Conservation (phyloP, 2,113 vertebrate species). For the Myiozetetes cayanensis region DNA sequence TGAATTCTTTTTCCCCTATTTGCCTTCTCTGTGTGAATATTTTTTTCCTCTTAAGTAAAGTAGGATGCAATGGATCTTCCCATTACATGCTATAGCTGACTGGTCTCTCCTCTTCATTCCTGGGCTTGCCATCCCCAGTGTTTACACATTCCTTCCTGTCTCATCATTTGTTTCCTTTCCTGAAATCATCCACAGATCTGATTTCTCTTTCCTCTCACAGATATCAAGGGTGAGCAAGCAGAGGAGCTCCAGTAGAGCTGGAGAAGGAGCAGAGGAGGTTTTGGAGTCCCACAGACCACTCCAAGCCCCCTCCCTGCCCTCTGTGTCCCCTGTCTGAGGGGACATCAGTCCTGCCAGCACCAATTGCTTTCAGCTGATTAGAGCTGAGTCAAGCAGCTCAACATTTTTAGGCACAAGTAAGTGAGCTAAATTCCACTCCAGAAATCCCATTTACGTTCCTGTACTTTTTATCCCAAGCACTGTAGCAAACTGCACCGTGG, state of each 20-base stretch:
- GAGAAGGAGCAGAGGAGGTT: not conserved
- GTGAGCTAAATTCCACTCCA: not conserved
- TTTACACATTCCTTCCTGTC: not conserved
- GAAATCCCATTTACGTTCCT: not conserved
- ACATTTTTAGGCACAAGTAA: not conserved
- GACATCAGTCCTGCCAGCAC: not conserved
- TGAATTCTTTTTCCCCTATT: not conserved
- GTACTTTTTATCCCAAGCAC: not conserved
- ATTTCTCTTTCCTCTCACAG: not conserved
- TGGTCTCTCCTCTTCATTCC: not conserved
- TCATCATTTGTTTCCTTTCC: not conserved
- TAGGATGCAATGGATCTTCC: not conserved
- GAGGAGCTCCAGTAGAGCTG: not conserved
- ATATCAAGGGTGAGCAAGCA: not conserved
- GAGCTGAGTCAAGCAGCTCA: not conserved
- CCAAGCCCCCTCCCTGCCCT: not conserved
- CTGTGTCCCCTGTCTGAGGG: not conserved
- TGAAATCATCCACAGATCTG: not conserved
- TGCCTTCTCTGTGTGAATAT: not conserved
- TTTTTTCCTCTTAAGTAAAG: not conserved
- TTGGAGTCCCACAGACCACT: fast-evolving
- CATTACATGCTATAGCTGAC: not conserved
- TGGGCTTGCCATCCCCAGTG: not conserved
- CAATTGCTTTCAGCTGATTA: fast-evolving
- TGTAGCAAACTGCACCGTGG: not conserved